Evolutionary conservation across 2,797 vertebrate species (phyloP).

Genomic region (Taeniopygia guttata): DNA sequence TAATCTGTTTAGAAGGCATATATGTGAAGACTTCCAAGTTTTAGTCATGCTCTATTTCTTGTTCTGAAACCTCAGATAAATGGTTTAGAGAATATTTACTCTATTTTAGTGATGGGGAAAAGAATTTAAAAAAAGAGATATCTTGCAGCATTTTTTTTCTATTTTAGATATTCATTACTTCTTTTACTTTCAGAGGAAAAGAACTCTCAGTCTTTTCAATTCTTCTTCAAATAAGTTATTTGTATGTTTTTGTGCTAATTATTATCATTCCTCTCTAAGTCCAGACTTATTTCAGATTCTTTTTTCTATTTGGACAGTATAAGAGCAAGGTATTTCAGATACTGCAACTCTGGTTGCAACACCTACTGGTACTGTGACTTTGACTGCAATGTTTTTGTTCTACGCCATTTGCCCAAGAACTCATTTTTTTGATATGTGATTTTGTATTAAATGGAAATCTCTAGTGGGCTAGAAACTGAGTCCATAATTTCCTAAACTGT

Average conservation of each 20-base stretch:
- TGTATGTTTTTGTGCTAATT: neutral
- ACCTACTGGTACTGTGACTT: neutral
- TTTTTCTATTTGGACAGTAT: neutral
- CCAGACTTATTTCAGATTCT: neutral
- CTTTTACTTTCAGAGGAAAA: neutral
- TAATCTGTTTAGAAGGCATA: neutral
- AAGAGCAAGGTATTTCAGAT: neutral
- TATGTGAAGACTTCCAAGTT: neutral
- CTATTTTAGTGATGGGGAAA: neutral
- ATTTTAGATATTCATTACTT: neutral
- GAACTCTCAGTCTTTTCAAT: neutral
- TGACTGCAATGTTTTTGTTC: neutral
- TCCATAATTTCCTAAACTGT: neutral
- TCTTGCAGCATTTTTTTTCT: neutral
- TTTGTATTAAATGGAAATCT: neutral
- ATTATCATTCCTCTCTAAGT: neutral
- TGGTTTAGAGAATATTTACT: neutral
- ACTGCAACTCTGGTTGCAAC: neutral
- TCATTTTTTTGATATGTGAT: neutral
- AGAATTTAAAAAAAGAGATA: neutral
- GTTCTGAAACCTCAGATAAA: neutral
- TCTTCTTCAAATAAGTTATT: neutral
- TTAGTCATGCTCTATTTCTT: neutral
- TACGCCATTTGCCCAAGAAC: neutral
- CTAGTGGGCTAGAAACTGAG: neutral